These are phyloP conservation scores for Mylabris sibirica DNA, from an alignment of 2,888 invertebrate species.

Conservation along the genomic window DNA sequence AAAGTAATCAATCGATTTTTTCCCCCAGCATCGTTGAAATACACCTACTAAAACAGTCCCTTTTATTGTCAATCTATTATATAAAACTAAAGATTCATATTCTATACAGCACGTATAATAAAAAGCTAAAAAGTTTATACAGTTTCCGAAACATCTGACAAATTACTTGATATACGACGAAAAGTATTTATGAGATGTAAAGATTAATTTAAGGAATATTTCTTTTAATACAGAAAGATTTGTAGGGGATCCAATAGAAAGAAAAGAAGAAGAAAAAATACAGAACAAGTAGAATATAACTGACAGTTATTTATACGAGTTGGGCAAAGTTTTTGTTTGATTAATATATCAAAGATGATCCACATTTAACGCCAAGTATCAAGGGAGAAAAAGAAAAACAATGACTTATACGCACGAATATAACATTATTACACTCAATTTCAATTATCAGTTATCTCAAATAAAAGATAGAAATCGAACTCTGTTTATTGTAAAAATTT, in stretches of 20 bases:
- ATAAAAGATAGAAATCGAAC: too few species aligned
- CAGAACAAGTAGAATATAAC: not conserved
- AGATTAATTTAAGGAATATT: not conserved
- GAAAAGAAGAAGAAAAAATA: too few species aligned
- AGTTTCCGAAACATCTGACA: not conserved
- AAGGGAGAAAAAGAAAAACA: not conserved
- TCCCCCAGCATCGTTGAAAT: too few species aligned
- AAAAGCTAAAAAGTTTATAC: not conserved
- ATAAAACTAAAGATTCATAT: too few species aligned
- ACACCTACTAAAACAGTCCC: too few species aligned
- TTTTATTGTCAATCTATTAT: too few species aligned
- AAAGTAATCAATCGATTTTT: too few species aligned
- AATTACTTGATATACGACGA: not conserved
- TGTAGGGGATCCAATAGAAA: not conserved
- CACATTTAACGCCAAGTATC: not conserved
- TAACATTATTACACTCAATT: too few species aligned
- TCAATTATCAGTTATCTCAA: too few species aligned
- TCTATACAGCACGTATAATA: not conserved
- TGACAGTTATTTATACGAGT: slow-evolving; percentile 4
- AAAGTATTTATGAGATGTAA: not conserved
- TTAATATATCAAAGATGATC: not conserved
- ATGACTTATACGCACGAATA: too few species aligned
- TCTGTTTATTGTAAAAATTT: not conserved
- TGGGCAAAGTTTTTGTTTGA: not conserved
- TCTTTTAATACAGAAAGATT: not conserved